A percentile compares a stretch with the other conserved stretches of the same genome.
Evolutionary conservation across 1,140 invertebrate genomes (phyloP).

Genomic region (Helicoverpa armigera): DNA sequence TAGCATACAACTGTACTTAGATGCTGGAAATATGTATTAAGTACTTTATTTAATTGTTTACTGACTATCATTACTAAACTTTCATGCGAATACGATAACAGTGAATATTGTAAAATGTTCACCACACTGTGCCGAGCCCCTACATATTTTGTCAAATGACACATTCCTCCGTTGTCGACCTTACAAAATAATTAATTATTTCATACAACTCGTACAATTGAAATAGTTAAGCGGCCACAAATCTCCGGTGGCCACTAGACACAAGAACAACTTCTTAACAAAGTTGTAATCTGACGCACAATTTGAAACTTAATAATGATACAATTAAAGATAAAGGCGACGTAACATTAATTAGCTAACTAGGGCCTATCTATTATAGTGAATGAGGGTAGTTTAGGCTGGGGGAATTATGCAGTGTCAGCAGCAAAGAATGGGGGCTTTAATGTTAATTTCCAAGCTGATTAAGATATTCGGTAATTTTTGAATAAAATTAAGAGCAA

Average conservation of each 20-base stretch:
- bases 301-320: constrained; percentile 48
- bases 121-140: neutral
- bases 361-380: constrained; percentile 38
- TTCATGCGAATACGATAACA: too few relatives aligned
- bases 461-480: constrained; percentile 25
- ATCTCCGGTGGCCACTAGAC: constrained; percentile 24
- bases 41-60: too few relatives aligned
- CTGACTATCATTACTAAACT: too few relatives aligned
- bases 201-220: constrained; percentile 24
- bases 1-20: neutral
- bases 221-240: constrained; percentile 34
- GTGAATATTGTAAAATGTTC: too few relatives aligned
- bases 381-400: constrained; percentile 19
- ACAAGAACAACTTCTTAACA: constrained; percentile 27
- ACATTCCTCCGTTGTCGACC: neutral
- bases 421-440: constrained; percentile 24
- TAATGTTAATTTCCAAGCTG: constrained; percentile 25
- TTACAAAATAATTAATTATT: constrained; percentile 18
- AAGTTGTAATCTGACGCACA: constrained; percentile 42
- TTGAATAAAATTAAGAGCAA: constrained; percentile 20
- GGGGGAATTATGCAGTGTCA: constrained; percentile 32
- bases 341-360: constrained; percentile 44
- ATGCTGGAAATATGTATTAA: neutral
- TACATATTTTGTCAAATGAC: neutral
- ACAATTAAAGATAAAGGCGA: constrained; percentile 47